phyloP scores from a whole-genome alignment of 2,888 invertebrate genomes.

The Drosophila peninsularis region DNA sequence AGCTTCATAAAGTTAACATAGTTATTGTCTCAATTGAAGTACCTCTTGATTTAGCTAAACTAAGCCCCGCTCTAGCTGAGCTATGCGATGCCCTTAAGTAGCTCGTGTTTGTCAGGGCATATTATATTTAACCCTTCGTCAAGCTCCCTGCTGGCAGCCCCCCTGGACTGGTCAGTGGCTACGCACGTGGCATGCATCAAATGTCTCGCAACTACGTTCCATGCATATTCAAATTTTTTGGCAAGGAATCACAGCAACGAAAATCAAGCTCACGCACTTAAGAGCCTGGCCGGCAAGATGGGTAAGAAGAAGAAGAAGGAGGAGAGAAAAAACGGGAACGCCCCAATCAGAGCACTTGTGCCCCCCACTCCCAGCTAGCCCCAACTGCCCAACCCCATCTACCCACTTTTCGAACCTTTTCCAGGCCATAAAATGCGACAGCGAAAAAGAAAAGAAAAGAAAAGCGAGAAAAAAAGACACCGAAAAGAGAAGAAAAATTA shows the following conservation, averaged over 20 bases:
- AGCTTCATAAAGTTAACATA: too few species aligned
- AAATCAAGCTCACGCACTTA: conserved; percentile 77
- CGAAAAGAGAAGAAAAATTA: conserved; percentile 65
- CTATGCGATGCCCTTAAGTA: too few species aligned
- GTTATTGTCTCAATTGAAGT: neutral
- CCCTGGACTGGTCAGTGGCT: conserved; percentile 28
- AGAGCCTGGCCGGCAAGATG: conserved; percentile 28
- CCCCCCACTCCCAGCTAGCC: too few species aligned
- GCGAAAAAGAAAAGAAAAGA: conserved; percentile 53
- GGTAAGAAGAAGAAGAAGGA: conserved; percentile 3
- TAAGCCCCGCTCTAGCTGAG: neutral
- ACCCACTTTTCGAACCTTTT: conserved; percentile 37
- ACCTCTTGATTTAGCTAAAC: neutral
- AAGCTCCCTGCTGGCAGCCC: neutral
- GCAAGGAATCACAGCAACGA: conserved; percentile 62
- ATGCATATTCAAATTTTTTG: conserved; percentile 73
- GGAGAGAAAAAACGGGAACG: conserved; percentile 2
- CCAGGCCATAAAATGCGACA: conserved; percentile 72
- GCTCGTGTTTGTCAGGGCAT: neutral
- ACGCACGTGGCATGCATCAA: conserved; percentile 69
- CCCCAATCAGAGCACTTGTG: conserved; percentile 14
- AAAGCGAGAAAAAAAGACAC: conserved; percentile 42
- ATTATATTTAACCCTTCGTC: neutral
- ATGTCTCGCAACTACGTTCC: conserved; percentile 31
- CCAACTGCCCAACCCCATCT: conserved; percentile 12